Evolutionary conservation across 2,888 invertebrate species (phyloP).

Genomic region (Atethmia centrago): DNA sequence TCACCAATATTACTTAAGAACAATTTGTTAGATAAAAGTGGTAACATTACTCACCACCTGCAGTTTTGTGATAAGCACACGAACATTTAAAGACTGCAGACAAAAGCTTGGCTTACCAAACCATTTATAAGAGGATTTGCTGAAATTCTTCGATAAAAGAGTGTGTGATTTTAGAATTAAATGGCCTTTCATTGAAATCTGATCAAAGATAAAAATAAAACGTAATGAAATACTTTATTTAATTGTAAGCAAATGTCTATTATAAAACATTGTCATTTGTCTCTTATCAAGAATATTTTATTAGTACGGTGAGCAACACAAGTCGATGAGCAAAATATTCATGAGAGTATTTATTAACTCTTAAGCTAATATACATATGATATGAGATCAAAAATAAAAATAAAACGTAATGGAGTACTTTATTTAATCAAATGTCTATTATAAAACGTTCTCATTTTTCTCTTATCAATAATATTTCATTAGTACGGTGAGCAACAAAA

Average conservation of each 20-base stretch:
- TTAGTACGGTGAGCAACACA: neutral
- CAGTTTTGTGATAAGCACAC: constrained; percentile 44
- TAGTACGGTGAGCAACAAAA: neutral
- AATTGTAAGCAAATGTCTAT: neutral
- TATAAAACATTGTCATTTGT: neutral
- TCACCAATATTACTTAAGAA: neutral
- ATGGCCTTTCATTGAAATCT: neutral
- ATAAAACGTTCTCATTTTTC: neutral
- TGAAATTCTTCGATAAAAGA: constrained; percentile 23
- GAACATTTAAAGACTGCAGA: constrained; percentile 40
- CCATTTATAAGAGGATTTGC: constrained; percentile 39
- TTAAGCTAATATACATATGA: too few relatives aligned
- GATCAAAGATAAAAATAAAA: constrained; percentile 8
- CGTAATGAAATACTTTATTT: neutral
- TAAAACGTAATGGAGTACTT: neutral
- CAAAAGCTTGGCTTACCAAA: constrained; percentile 24
- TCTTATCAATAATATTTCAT: neutral
- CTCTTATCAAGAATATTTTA: neutral
- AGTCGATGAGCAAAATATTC: neutral
- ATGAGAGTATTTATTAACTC: neutral
- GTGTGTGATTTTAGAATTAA: constrained; percentile 30
- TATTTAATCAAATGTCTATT: neutral
- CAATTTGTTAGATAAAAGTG: constrained; percentile 35
- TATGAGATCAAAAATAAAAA: too few relatives aligned
- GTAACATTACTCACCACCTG: constrained; percentile 25